These are phyloP conservation scores for Passer montanus DNA, from an alignment of 2,113 vertebrate species.

Conservation along the genomic window DNA sequence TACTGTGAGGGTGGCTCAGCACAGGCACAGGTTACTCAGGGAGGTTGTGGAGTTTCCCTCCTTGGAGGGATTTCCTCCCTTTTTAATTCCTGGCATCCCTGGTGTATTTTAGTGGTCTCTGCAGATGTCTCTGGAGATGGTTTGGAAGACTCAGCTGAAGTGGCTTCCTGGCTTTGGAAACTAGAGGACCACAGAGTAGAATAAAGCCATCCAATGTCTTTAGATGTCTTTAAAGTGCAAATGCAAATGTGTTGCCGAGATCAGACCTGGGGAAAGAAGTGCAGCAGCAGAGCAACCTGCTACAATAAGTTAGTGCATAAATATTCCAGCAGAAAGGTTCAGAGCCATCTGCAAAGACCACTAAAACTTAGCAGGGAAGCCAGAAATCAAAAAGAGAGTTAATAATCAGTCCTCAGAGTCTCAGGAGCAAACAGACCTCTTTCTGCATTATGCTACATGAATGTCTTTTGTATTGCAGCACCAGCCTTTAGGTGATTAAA, in stretches of 20 bases:
- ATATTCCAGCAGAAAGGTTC: not conserved
- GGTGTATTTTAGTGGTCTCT: not conserved
- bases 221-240: not conserved
- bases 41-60: not conserved
- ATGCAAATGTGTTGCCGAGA: not conserved
- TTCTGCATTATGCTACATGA: not conserved
- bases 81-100: not conserved
- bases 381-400: not conserved
- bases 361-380: not conserved
- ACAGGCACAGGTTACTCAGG: not conserved
- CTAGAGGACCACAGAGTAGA: not conserved
- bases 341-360: conserved; percentile 25
- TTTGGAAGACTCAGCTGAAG: not conserved
- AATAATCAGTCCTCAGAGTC: not conserved
- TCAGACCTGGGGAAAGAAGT: not conserved
- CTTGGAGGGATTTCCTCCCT: not conserved
- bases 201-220: not conserved
- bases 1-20: not conserved
- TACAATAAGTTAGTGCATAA: not conserved
- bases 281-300: not conserved
- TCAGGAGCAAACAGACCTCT: not conserved
- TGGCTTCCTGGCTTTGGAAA: not conserved
- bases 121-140: not conserved
- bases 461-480: not conserved
- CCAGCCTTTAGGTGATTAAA: not conserved